A percentile compares a stretch with the other conserved stretches of the same genome.
phyloP scores from a whole-genome alignment of 2,797 vertebrate genomes.

The Chiroxiphia lanceolata region DNA sequence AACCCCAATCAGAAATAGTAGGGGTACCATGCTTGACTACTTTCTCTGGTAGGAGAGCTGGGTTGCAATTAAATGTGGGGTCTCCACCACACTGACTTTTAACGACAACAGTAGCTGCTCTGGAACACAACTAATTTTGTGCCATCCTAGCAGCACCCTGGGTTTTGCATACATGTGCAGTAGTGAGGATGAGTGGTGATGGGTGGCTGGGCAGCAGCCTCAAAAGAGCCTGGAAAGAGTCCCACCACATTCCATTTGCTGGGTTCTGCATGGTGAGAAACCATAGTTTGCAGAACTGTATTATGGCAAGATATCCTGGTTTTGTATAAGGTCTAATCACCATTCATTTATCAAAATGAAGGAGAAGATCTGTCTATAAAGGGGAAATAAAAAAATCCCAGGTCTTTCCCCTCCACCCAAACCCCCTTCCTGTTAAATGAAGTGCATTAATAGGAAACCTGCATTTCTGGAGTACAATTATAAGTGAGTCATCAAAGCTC shows the following conservation, averaged over 20 bases:
- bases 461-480: neutral
- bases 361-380: neutral
- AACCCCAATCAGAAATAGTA: neutral
- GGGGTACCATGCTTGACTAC: neutral
- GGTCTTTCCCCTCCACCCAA: neutral
- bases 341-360: neutral
- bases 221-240: neutral
- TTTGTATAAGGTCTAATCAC: neutral
- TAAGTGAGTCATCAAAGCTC: neutral
- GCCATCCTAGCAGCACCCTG: neutral
- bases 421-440: neutral
- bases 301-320: neutral
- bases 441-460: neutral
- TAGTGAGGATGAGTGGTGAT: neutral
- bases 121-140: neutral
- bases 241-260: neutral
- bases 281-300: neutral
- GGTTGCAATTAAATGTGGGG: neutral
- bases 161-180: neutral
- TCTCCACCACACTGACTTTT: neutral
- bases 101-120: neutral
- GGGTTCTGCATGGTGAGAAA: neutral
- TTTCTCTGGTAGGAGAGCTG: neutral
- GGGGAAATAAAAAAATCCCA: neutral
- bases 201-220: neutral